A percentile compares a stretch with the other conserved stretches of the same genome.
These are phyloP conservation scores for Drosophila mayaguana DNA, from an alignment of 2,888 invertebrate species.

Conservation along the genomic window DNA sequence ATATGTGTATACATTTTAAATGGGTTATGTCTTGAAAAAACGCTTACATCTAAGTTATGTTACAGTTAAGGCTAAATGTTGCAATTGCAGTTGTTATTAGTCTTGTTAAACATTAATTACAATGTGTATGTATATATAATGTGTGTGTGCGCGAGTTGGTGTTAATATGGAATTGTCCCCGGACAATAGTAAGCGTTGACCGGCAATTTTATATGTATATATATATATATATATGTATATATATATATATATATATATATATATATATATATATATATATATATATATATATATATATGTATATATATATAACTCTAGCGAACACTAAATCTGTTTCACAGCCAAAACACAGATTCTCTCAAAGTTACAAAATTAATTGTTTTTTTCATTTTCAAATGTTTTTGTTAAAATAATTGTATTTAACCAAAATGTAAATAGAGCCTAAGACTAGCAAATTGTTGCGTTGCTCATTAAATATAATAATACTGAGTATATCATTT, in stretches of 20 bases:
- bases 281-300: slow-evolving; percentile 37
- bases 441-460: slow-evolving; percentile 63
- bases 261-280: slow-evolving; percentile 44
- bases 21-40: slow-evolving; percentile 54
- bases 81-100: slow-evolving; percentile 57
- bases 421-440: slow-evolving; percentile 20
- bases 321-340: slow-evolving; percentile 85
- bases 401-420: slow-evolving; percentile 17
- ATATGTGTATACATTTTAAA: slow-evolving; percentile 53
- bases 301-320: slow-evolving; percentile 64
- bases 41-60: slow-evolving; percentile 58
- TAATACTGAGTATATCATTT: slow-evolving; percentile 31
- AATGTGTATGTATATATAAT: slow-evolving; percentile 31
- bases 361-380: slow-evolving; percentile 39
- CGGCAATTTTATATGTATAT: slow-evolving; percentile 32
- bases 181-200: slow-evolving; percentile 34
- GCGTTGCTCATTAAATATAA: slow-evolving; percentile 12
- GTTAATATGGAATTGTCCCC: slow-evolving; percentile 30
- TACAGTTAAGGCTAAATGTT: slow-evolving; percentile 33
- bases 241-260: slow-evolving; percentile 52
- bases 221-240: too few species aligned
- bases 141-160: slow-evolving; percentile 13
- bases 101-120: slow-evolving; percentile 71
- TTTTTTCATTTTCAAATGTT: slow-evolving; percentile 24
- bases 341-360: slow-evolving; percentile 84